phyloP scores from a whole-genome alignment of 2,888 invertebrate genomes.

The Augiades crinisus region DNA sequence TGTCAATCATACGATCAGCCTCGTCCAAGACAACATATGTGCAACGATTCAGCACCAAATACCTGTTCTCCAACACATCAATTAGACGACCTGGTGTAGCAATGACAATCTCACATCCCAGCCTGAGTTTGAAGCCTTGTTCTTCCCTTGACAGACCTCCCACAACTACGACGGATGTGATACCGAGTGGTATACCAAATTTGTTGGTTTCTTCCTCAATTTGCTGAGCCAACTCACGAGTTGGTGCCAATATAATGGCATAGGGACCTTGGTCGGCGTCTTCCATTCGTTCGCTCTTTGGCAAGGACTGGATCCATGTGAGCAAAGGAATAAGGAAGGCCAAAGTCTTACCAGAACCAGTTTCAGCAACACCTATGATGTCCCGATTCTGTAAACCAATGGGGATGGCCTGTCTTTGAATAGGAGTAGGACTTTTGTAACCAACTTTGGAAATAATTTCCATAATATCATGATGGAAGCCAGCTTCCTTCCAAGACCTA shows the following conservation, averaged over 20 bases:
- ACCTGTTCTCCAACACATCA: constrained; percentile 98
- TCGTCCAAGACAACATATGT: constrained; percentile 98
- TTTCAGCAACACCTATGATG: constrained; percentile 99
- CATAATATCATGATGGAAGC: constrained; percentile 93
- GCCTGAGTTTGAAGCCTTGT: constrained; percentile 96
- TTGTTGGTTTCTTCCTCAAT: constrained; percentile 99
- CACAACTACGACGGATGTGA: constrained; percentile 98
- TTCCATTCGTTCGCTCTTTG: constrained; percentile 95
- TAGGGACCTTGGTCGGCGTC: constrained; percentile 98
- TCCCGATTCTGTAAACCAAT: constrained; percentile 97
- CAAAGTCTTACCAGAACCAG: constrained; percentile 99
- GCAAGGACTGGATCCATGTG: constrained; percentile 98
- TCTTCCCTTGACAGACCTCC: constrained; percentile 98
- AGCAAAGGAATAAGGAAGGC: constrained; percentile 98
- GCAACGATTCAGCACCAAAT: constrained; percentile 97
- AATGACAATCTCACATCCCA: constrained; percentile 99
- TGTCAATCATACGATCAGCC: constrained; percentile 99
- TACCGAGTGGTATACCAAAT: constrained; percentile 96
- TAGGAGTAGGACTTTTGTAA: constrained; percentile 99
- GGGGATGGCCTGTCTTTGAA: constrained; percentile 99
- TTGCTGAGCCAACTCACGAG: constrained; percentile 99
- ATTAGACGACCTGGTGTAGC: constrained; percentile 99
- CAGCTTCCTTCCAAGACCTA: constrained; percentile 96
- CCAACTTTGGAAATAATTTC: constrained; percentile 97
- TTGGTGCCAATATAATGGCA: constrained; percentile 99